Conservation (phyloP, 2,888 invertebrate genomes). For the Troides oblongomaculatus region DNA sequence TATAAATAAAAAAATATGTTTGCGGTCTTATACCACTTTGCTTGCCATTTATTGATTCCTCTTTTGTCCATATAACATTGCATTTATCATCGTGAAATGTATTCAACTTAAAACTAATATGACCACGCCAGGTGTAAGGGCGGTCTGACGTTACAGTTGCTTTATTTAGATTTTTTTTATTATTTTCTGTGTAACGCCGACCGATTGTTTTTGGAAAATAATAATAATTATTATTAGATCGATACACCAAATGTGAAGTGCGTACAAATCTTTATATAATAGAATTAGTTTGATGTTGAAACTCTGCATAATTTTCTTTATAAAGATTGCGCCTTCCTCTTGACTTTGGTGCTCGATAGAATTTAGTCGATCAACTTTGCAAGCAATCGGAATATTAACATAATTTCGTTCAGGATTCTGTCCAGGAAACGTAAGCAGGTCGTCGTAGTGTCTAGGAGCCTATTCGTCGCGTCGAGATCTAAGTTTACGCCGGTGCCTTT, state of each 20-base stretch:
- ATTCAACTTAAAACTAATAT: slow-evolving; percentile 53
- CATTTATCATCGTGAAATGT: slow-evolving; percentile 53
- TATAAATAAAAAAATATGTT: slow-evolving; percentile 1
- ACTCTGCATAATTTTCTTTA: background rate
- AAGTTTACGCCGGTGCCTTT: slow-evolving; percentile 81
- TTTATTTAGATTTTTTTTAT: slow-evolving; percentile 45
- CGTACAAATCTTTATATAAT: slow-evolving; percentile 35
- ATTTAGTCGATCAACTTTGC: background rate
- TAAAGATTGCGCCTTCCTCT: slow-evolving; percentile 2
- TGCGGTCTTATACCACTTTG: slow-evolving; percentile 60
- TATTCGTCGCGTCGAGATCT: slow-evolving; percentile 52
- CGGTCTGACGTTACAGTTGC: slow-evolving; percentile 52
- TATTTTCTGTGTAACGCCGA: slow-evolving; percentile 52
- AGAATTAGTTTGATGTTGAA: slow-evolving; percentile 1
- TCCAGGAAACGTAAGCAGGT: slow-evolving; percentile 20
- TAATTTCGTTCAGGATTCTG: background rate
- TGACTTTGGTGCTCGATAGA: slow-evolving; percentile 7
- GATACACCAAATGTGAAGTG: slow-evolving; percentile 62
- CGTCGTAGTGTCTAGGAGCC: slow-evolving; percentile 12
- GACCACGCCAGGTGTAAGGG: slow-evolving; percentile 55
- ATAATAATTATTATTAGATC: slow-evolving; percentile 59
- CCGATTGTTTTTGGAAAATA: slow-evolving; percentile 48
- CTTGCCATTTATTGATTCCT: slow-evolving; percentile 41
- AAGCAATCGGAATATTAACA: slow-evolving; percentile 1
- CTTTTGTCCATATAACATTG: slow-evolving; percentile 54